Evolutionary conservation across 1,140 invertebrate species (phyloP).

Genomic region (Leguminivora glycinivorella): DNA sequence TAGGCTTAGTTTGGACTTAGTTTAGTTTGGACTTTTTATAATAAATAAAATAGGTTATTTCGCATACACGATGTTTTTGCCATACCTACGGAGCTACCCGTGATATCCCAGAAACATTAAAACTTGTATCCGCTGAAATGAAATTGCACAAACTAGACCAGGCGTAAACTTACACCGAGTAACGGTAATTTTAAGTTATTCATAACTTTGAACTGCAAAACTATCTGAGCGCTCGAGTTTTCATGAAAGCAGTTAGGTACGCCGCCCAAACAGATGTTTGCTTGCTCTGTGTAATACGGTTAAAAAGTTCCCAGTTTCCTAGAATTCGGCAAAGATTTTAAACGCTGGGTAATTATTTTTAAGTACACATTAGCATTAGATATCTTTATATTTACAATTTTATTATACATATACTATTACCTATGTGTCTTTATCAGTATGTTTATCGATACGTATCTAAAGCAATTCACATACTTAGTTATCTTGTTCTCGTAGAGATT

Average conservation of each 20-base stretch:
- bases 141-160: slow-evolving; percentile 4
- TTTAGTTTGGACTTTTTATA: no score
- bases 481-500: no score
- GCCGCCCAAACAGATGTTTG: slow-evolving; percentile 16
- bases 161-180: slow-evolving; percentile 20
- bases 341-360: no score
- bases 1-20: no score
- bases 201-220: slow-evolving; percentile 27
- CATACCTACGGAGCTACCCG: background rate
- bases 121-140: slow-evolving; percentile 5
- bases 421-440: no score
- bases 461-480: no score
- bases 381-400: no score
- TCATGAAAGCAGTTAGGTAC: slow-evolving; percentile 17
- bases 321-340: background rate
- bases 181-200: slow-evolving; percentile 27
- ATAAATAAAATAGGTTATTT: no score
- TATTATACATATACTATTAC: no score
- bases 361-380: no score
- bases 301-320: background rate
- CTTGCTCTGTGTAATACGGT: background rate
- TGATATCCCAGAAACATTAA: background rate
- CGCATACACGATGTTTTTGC: no score
- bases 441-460: no score
- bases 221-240: slow-evolving; percentile 24